Evolutionary conservation across 2,797 vertebrate genomes (phyloP), one percentile per base, ranked within the genome.

Genomic region (Eupleurogrammus muticus): DNA sequence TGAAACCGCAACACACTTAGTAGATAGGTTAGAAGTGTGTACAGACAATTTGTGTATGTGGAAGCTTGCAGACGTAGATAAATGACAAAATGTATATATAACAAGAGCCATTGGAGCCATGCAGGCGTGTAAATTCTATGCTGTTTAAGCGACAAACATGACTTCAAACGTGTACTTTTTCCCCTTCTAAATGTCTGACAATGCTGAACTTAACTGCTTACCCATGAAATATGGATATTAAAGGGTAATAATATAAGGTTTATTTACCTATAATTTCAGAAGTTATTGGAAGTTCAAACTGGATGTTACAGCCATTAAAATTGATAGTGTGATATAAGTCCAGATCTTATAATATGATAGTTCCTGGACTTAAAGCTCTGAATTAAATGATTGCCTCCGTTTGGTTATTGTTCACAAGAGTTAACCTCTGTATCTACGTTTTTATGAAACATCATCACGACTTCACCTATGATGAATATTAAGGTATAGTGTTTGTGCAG

Each of bases 401-500:
- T 42, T 17, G 38, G 38, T 42, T 42, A 42, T 42, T 14, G 32
- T 49, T 16, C n/a, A 40, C 46, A 35, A 69, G 44, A n/a, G 4
- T 9, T 17, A 23, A 35, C 35, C 2, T 23, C 32, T 10, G 28
- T 2, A 10, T 42, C 38, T 14, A 42, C 13, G 1, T 24, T 56
- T 28, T 12, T 17, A 10, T 10, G 1, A 21, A 32, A 55, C 36
- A 24, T 21, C 47, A 21, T 64, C 24, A 21, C 13, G 13, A 10
- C 56, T 47, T 61, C 20, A 58, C 42, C 19, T 32, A 12, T 34
- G 20, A 51, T 66, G 17, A 67, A 55, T 51, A 58, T 23, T 47
- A 66, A 61, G 59, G 32, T 50, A 21, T 20, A 19, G 36, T 40
- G 16, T 66, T 55, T 50, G 55, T 40, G 51, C 24, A 48, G n/a